Evolutionary conservation across 2,113 vertebrate species (phyloP).

Genomic region (Xenotilapia leptura): DNA sequence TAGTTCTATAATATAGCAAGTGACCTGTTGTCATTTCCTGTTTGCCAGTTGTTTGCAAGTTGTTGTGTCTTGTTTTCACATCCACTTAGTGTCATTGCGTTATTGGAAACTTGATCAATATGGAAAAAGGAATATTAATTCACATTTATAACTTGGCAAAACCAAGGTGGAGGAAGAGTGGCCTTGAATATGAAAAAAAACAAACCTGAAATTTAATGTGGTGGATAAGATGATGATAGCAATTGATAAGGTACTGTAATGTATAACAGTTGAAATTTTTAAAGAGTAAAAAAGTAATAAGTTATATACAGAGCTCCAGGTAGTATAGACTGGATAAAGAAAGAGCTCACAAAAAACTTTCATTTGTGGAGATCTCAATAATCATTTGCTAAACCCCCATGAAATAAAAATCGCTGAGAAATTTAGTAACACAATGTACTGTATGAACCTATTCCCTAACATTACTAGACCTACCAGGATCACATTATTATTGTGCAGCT

Average conservation of each 20-base stretch:
- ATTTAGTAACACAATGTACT: background rate
- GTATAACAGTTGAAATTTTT: background rate
- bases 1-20: background rate
- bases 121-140: background rate
- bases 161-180: background rate
- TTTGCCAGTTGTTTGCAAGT: background rate
- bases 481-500: background rate
- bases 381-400: background rate
- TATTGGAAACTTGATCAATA: background rate
- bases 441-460: background rate
- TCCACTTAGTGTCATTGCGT: background rate
- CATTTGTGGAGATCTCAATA: background rate
- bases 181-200: background rate
- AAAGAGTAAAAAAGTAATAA: background rate
- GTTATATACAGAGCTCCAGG: background rate
- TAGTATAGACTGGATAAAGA: background rate
- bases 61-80: background rate
- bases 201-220: accelerated
- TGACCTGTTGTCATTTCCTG: background rate
- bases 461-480: background rate
- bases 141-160: background rate
- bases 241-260: background rate
- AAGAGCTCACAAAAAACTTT: background rate
- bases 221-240: background rate
- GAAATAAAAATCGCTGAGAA: background rate